A percentile compares a stretch with the other conserved stretches of the same genome.
Evolutionary conservation across 2,888 invertebrate genomes (phyloP).

Genomic region (Leptopilina drosophilae): DNA sequence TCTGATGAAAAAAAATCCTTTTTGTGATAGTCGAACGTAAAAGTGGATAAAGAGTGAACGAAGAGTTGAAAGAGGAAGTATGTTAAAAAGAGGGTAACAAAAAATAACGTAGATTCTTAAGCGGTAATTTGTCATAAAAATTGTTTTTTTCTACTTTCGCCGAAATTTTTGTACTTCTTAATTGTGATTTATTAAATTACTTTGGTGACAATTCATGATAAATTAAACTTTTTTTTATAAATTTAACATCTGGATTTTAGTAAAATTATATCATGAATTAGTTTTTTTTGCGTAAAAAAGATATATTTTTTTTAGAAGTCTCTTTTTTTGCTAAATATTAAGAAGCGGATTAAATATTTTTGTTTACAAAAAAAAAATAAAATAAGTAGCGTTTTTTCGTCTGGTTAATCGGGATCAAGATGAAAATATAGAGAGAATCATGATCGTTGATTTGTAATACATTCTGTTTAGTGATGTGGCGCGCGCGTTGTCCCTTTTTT

Average conservation of each 20-base stretch:
- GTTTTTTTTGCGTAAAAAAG: too few species aligned
- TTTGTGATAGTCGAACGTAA: conserved; percentile 53
- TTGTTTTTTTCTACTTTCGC: background rate
- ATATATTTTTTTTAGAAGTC: too few species aligned
- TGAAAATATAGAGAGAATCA: conserved; percentile 2
- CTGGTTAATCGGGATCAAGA: background rate
- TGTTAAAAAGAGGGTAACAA: conserved; percentile 37
- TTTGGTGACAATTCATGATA: background rate
- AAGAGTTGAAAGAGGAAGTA: conserved; percentile 44
- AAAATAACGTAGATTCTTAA: background rate
- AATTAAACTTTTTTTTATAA: too few species aligned
- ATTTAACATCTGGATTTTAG: too few species aligned
- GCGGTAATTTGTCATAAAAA: conserved; percentile 18
- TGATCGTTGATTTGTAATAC: conserved; percentile 19
- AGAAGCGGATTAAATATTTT: background rate
- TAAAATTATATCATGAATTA: too few species aligned
- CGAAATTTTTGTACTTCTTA: conserved; percentile 45
- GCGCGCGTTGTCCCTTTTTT: background rate
- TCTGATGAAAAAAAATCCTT: conserved; percentile 50
- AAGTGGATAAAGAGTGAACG: conserved; percentile 43
- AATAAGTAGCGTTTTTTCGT: background rate
- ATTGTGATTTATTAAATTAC: conserved; percentile 13
- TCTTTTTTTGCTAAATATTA: too few species aligned
- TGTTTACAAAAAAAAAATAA: background rate
- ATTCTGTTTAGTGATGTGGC: conserved; percentile 4